Conservation (phyloP, 1,140 invertebrate genomes). For the Drosophila trapezifrons region DNA sequence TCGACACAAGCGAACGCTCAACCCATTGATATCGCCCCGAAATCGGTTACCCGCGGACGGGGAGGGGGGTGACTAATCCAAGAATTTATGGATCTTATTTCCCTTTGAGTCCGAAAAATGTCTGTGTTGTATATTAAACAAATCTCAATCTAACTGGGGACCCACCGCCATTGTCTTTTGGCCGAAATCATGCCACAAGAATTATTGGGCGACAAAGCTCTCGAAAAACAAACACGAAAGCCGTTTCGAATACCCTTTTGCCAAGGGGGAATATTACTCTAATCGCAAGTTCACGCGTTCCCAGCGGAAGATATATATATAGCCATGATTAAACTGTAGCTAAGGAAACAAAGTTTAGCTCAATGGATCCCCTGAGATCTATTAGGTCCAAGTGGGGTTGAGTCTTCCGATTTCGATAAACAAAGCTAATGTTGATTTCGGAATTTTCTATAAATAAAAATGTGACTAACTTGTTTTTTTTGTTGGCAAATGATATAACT, state of each 20-base stretch:
- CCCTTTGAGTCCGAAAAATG: conserved; percentile 17
- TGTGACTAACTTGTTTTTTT: conserved; percentile 1
- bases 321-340: neutral
- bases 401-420: neutral
- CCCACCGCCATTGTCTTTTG: conserved; percentile 73
- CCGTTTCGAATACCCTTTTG: conserved; percentile 27
- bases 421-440: neutral
- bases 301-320: conserved; percentile 10
- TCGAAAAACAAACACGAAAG: conserved; percentile 16
- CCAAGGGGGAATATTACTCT: conserved; percentile 21
- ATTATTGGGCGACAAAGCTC: conserved; percentile 18
- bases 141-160: conserved; percentile 53
- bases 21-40: conserved; percentile 41
- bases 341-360: neutral
- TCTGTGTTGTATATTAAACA: conserved; percentile 69
- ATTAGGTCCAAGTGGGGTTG: neutral
- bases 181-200: conserved; percentile 54
- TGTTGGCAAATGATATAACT: too few species aligned
- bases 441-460: conserved; percentile 2
- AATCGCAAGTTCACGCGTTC: conserved; percentile 22
- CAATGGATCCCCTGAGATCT: conserved; percentile 21
- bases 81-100: conserved; percentile 46
- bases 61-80: conserved; percentile 44
- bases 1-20: neutral
- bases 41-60: conserved; percentile 14